phyloP scores from a whole-genome alignment of 2,888 invertebrate genomes.

The Choreutis nemorana region DNA sequence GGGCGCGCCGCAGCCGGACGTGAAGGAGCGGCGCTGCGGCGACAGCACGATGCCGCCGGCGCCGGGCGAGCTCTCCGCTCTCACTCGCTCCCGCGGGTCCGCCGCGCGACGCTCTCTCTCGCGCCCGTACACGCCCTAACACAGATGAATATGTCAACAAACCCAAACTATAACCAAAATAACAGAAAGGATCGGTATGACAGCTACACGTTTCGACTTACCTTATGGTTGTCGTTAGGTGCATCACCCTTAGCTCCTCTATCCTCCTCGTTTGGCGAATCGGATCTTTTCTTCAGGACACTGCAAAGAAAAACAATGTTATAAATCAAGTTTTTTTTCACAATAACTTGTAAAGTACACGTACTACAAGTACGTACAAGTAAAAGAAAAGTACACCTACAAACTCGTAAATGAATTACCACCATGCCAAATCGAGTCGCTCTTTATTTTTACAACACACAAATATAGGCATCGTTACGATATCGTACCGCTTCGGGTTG shows the following conservation, averaged over 20 bases:
- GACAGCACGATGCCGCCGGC: conserved; percentile 81
- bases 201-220: no score
- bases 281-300: conserved; percentile 54
- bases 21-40: conserved; percentile 86
- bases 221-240: conserved; percentile 62
- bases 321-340: no score
- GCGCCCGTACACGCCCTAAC: conserved; percentile 40
- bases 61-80: conserved; percentile 72
- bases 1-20: conserved; percentile 85
- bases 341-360: no score
- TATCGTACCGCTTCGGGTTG: no score
- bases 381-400: no score
- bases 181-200: neutral
- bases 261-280: conserved; percentile 71
- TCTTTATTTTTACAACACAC: no score
- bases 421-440: no score
- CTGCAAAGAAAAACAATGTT: no score
- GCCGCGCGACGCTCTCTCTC: conserved; percentile 57
- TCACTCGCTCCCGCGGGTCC: conserved; percentile 79
- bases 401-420: no score
- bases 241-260: conserved; percentile 59
- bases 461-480: no score
- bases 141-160: neutral
- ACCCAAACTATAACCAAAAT: neutral
- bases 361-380: no score